Percentiles rank a stretch among this genome's conserved stretches.
phyloP scores from a whole-genome alignment of 2,888 invertebrate genomes.

The Nezara viridula region DNA sequence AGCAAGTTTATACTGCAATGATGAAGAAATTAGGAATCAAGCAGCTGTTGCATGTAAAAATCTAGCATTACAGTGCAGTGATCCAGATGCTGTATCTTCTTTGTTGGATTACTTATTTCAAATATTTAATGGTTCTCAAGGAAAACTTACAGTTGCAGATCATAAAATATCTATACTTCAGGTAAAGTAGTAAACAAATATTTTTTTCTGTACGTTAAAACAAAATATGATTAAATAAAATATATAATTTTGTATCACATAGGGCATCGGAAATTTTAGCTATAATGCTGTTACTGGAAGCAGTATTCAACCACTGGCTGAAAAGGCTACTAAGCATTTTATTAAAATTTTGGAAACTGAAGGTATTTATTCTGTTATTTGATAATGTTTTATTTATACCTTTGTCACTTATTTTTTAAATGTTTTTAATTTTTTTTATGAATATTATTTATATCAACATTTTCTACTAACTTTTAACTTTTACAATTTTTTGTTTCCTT shows the following conservation, averaged over 20 bases:
- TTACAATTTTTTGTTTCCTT: no score
- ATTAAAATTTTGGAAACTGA: conserved; percentile 86
- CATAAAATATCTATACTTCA: conserved; percentile 88
- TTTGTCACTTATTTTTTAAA: background rate
- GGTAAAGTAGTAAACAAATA: conserved; percentile 13
- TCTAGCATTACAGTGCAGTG: conserved; percentile 81
- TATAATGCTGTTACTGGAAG: conserved; percentile 77
- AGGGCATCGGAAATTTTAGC: conserved; percentile 82
- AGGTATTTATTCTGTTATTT: conserved; percentile 68
- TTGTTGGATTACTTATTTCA: conserved; percentile 81
- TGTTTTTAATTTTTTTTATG: background rate
- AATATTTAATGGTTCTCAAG: conserved; percentile 89
- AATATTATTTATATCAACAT: background rate
- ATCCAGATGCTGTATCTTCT: conserved; percentile 76
- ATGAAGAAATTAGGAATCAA: conserved; percentile 81
- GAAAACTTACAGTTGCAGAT: conserved; percentile 89
- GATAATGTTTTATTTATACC: background rate
- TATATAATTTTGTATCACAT: conserved; percentile 64
- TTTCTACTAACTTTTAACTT: no score
- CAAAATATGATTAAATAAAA: background rate
- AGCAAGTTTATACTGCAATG: conserved; percentile 89
- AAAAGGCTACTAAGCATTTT: conserved; percentile 77
- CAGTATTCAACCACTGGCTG: conserved; percentile 74
- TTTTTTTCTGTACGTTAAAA: background rate
- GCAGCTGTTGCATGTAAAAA: conserved; percentile 81